Base-by-base conservation (phyloP, 2,888 invertebrate species). In the Sinotaia quadrata region DNA sequence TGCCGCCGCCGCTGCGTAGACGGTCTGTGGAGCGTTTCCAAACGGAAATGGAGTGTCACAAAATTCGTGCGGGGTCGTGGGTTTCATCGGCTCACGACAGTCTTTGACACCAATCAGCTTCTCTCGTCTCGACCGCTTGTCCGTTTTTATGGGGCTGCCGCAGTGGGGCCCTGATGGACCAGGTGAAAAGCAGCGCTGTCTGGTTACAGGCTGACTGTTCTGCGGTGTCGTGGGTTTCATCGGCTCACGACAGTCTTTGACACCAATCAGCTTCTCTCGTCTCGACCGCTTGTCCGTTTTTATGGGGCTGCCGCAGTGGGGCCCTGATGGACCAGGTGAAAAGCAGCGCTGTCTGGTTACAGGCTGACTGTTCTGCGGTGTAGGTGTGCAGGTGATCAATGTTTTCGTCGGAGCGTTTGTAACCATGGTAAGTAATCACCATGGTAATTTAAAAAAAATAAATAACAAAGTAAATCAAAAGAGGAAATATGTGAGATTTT, bases 11-110 rank as follows among this genome's bases (percentile, higher is more conserved):
- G 47, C 47, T 8, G 24, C 47, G 8, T 7, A 18, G 2, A 7
- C 8, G 47, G 21, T n/a, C 47, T 21, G 47, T 24, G 21, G 47
- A n/a, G 47, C 47, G 47, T 47, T n/a, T 21, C n/a, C 21, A 47
- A 47, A n/a, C 47, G 47, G 47, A 47, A 47, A 47, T 47, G 47
- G 47, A 24, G 24, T 47, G 47, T 47, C 47, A 47, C 47, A 47
- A 47, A n/a, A 24, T 47, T 47, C 47, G 8, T n/a, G 47, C 12
- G 47, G 47, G 24, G 21, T 12, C 47, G n/a, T 2, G 1, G 47
- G 47, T 2, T 21, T n/a, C 1, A n/a, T 4, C 47, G 47, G 47
- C 47, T 24, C 47, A 47, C 1, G 47, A 24, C 47, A 47, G 47
- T 47, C 47, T 47, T 47, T 47, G 47, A n/a, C n/a, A 24, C 21